Percentiles rank a stretch among this genome's conserved stretches.
Evolutionary conservation across 1,140 invertebrate genomes (phyloP).

Genomic region (Choristoneura fumiferana): DNA sequence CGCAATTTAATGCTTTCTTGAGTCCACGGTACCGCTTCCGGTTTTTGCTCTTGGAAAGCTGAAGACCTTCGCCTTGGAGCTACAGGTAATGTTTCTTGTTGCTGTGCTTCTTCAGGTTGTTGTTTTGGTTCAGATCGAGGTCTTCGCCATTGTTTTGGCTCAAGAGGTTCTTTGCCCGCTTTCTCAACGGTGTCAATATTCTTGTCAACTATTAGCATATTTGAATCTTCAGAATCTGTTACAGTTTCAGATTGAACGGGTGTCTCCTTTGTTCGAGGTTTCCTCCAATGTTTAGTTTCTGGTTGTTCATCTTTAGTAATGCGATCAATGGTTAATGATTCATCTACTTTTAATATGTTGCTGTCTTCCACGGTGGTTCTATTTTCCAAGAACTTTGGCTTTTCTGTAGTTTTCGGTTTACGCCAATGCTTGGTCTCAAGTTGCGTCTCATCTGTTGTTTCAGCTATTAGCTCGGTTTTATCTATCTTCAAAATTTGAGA

Average conservation of each 20-base stretch:
- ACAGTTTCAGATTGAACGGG: background rate
- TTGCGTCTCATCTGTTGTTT: background rate
- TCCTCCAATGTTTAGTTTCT: slow-evolving; percentile 23
- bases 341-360: background rate
- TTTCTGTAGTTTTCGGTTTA: slow-evolving; percentile 1
- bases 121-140: slow-evolving; percentile 24
- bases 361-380: background rate
- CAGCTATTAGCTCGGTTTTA: background rate
- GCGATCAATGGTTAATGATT: background rate
- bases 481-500: slow-evolving; percentile 12
- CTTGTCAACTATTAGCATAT: slow-evolving; percentile 13
- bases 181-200: background rate
- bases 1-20: slow-evolving; percentile 80
- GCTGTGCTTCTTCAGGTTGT: background rate
- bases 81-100: slow-evolving; percentile 3
- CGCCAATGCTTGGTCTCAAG: slow-evolving; percentile 9
- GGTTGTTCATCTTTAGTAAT: background rate
- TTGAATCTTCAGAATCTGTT: slow-evolving; percentile 53
- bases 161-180: background rate
- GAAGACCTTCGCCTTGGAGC: background rate
- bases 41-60: slow-evolving; percentile 27
- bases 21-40: slow-evolving; percentile 68
- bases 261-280: slow-evolving; percentile 19
- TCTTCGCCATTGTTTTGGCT: slow-evolving; percentile 25
- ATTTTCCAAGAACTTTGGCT: background rate